Evolutionary conservation across 2,113 vertebrate genomes (phyloP), one percentile per base, ranked within the genome.

Genomic region (Oostethus manadensis): DNA sequence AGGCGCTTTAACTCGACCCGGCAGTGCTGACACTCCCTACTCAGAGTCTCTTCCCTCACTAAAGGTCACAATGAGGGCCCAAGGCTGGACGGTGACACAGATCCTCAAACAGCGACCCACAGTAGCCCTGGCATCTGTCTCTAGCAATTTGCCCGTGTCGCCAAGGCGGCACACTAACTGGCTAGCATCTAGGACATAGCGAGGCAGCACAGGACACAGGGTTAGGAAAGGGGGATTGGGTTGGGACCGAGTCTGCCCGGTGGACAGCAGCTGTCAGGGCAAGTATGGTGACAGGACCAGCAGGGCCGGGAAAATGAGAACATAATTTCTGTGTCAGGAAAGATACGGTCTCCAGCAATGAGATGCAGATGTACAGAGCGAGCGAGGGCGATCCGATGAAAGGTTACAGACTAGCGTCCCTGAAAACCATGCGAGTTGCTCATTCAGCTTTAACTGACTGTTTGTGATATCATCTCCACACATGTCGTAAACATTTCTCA

Each of bases 251-350:
- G 79, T 58, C 83, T 89, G 87, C 87, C 89, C 86, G 84, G 82
- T 89, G 87, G 88, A 87, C 81, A 87, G 84, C 69, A 88, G 81
- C 88, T 89, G 88, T 90, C 89, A 89, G 84, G 81, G 69, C 77
- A 81, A 68, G 86, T 90, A 89, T 88, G 77, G 76, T 84, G 84
- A 88, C 38, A 14, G 69, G 80, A 88, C 84, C 85, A 86, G 87
- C 79, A 63, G 79, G 76, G 79, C 76, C 69, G 74, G 86, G 79
- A 88, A 86, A 89, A 88, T 84, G 79, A 89, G 87, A 89, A 90
- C 89, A 90, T 90, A 90, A 90, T 90, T 90, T 90, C 74, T 71
- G 64, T 81, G 88, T 90, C 89, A 85, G 62, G 66, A 81, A 58
- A 75, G 66, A 89, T 90, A 85, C 86, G 72, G 68, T 76, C 74